Evolutionary conservation across 2,113 vertebrate genomes (phyloP).

Genomic region (Columba livia): DNA sequence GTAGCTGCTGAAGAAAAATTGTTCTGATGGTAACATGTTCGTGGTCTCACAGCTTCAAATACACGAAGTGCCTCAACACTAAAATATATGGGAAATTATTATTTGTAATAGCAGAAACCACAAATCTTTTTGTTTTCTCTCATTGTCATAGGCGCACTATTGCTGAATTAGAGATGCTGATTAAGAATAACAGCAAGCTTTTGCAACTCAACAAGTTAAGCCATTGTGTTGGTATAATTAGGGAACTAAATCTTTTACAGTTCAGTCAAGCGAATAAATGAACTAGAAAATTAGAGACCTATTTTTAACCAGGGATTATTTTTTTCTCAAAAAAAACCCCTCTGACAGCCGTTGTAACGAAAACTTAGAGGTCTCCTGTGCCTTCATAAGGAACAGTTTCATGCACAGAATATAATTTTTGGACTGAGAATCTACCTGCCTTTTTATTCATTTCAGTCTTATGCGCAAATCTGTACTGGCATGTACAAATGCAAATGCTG

Average conservation of each 20-base stretch:
- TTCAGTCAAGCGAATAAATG: background rate
- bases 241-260: slow-evolving; percentile 34
- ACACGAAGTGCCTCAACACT: background rate
- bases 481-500: background rate
- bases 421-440: background rate
- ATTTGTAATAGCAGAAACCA: background rate
- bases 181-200: slow-evolving; percentile 33
- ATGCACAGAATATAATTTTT: background rate
- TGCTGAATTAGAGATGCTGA: slow-evolving; percentile 36
- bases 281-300: slow-evolving; percentile 34
- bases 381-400: background rate
- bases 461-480: background rate
- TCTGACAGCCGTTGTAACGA: background rate
- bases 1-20: background rate
- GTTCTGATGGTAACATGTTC: background rate
- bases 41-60: background rate
- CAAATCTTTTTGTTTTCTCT: slow-evolving; percentile 15
- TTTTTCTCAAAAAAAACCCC: background rate
- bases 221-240: slow-evolving; percentile 43
- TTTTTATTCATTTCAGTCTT: background rate
- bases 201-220: background rate
- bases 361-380: background rate
- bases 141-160: background rate
- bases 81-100: background rate
- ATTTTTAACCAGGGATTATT: slow-evolving; percentile 1